Conservation (phyloP, 2,888 invertebrate species). For the Caenorhabditis sp. region DNA sequence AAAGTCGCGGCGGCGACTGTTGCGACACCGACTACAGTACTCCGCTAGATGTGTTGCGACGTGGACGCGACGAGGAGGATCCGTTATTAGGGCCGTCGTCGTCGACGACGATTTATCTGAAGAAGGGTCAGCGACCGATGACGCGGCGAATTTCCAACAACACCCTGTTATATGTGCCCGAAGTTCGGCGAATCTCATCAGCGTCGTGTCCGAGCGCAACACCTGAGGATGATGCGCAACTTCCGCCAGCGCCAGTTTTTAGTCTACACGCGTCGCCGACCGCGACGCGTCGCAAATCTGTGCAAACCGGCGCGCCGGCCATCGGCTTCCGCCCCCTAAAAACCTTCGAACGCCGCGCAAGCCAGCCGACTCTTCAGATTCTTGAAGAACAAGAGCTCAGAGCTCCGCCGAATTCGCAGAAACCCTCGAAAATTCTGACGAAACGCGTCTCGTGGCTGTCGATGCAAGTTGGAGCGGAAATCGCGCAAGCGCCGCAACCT, state of each 20-base stretch:
- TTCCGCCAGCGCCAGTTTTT: slow-evolving; percentile 31
- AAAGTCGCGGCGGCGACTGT: no score
- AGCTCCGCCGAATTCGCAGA: slow-evolving; percentile 3
- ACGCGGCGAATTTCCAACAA: slow-evolving; percentile 56
- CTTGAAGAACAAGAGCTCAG: not conserved
- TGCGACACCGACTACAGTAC: slow-evolving; percentile 30
- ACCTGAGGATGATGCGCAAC: slow-evolving; percentile 44
- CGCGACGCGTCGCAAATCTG: slow-evolving; percentile 53
- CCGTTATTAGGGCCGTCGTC: not conserved
- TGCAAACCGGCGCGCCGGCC: slow-evolving; percentile 66
- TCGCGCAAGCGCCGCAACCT: slow-evolving; percentile 3
- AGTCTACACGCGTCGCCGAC: slow-evolving; percentile 46
- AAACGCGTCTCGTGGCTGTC: slow-evolving; percentile 69
- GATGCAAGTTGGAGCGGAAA: slow-evolving; percentile 50
- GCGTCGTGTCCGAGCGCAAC: slow-evolving; percentile 57
- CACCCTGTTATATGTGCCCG: slow-evolving; percentile 65
- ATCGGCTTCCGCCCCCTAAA: slow-evolving; percentile 64
- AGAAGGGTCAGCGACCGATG: slow-evolving; percentile 50
- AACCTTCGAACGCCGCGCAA: slow-evolving; percentile 63
- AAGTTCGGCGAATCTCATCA: slow-evolving; percentile 58
- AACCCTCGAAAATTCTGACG: slow-evolving; percentile 53
- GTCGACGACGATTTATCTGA: slow-evolving; percentile 20
- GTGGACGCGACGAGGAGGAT: not conserved
- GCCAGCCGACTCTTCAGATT: slow-evolving; percentile 59
- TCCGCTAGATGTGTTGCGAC: slow-evolving; percentile 15